Evolutionary conservation across 1,140 invertebrate genomes (phyloP).

Genomic region (Polyergus mexicanus): DNA sequence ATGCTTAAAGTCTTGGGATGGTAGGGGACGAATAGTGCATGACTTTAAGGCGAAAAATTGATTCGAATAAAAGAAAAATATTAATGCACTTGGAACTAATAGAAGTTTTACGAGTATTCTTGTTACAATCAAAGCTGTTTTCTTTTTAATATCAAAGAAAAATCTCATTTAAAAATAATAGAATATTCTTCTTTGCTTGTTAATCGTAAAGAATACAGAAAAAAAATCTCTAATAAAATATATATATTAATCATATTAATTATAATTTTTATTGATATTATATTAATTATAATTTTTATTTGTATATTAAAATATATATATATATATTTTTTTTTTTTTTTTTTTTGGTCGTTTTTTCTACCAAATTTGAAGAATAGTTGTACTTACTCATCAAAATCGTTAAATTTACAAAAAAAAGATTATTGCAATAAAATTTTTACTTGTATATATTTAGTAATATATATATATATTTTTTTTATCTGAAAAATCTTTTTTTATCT

Average conservation of each 20-base stretch:
- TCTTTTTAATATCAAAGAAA: background rate
- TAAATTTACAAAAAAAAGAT: background rate
- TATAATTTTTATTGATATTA: too few relatives aligned
- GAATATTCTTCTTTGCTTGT: background rate
- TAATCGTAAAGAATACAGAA: background rate
- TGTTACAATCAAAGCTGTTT: background rate
- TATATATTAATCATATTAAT: background rate
- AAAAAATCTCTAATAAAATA: background rate
- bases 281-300: too few relatives aligned
- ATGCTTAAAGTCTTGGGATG: background rate
- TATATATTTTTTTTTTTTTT: too few relatives aligned
- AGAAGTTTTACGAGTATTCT: background rate
- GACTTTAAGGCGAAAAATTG: conserved; percentile 24
- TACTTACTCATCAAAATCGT: background rate
- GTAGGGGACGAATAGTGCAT: background rate
- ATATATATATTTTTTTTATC: background rate
- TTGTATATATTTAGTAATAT: background rate
- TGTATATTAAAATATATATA: too few relatives aligned
- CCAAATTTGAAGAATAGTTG: background rate
- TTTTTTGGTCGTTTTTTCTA: background rate
- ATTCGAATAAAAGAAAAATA: background rate
- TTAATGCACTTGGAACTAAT: background rate
- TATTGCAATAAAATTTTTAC: background rate
- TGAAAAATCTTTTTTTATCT: background rate
- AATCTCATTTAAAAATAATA: too few relatives aligned